These are phyloP conservation scores for Bombylius major DNA, from an alignment of 2,888 invertebrate genomes.

Conservation along the genomic window DNA sequence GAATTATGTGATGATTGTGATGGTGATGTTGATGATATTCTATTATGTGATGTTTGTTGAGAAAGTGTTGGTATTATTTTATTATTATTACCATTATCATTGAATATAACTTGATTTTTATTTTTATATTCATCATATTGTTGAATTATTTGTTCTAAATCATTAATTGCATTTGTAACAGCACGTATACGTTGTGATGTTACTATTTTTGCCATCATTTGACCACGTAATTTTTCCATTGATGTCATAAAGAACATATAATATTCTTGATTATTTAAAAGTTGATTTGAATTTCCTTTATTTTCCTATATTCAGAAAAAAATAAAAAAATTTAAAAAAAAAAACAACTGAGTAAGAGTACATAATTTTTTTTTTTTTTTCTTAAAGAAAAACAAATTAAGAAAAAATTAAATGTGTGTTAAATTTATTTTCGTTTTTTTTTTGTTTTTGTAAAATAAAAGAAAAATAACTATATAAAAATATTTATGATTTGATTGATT, in stretches of 20 bases:
- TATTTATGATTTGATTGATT: too few relatives aligned
- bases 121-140: not conserved
- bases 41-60: not conserved
- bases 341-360: too few relatives aligned
- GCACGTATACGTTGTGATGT: not conserved
- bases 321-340: too few relatives aligned
- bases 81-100: too few relatives aligned
- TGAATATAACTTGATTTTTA: not conserved
- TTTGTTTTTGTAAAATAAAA: too few relatives aligned
- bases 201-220: conserved; percentile 2
- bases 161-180: not conserved
- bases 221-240: conserved; percentile 4
- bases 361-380: too few relatives aligned
- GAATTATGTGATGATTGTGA: not conserved
- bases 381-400: too few relatives aligned
- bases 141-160: not conserved
- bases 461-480: too few relatives aligned
- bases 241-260: conserved; percentile 4
- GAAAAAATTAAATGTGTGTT: too few relatives aligned
- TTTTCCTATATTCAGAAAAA: conserved; percentile 4
- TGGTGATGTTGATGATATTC: not conserved
- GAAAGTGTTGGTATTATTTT: not conserved
- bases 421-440: too few relatives aligned
- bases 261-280: conserved; percentile 1
- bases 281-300: conserved; percentile 6